These are phyloP conservation scores for Busarellus nigricollis DNA, from an alignment of 2,797 vertebrate species.

Conservation along the genomic window DNA sequence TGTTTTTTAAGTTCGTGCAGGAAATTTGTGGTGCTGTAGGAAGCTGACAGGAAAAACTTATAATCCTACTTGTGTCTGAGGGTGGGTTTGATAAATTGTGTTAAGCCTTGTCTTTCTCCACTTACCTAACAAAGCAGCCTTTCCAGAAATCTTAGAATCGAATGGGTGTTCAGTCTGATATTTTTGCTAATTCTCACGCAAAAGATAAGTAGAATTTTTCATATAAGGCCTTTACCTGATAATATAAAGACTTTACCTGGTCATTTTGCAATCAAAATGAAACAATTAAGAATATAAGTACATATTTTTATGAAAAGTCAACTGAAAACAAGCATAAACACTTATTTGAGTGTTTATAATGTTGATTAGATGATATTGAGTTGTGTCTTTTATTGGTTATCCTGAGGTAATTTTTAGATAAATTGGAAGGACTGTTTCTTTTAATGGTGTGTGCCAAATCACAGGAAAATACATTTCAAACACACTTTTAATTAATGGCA, in stretches of 20 bases:
- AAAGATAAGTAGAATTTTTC: background rate
- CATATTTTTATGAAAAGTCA: background rate
- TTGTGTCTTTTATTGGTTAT: background rate
- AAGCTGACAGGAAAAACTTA: background rate
- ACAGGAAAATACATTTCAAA: background rate
- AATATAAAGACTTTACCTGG: background rate
- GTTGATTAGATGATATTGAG: background rate
- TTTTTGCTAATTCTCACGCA: background rate
- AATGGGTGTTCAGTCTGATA: background rate
- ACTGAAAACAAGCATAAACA: background rate
- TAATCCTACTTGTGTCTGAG: background rate
- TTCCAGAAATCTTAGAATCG: background rate
- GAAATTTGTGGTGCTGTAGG: background rate
- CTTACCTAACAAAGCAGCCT: background rate
- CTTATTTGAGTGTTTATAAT: background rate
- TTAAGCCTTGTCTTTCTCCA: background rate
- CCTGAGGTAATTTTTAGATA: background rate
- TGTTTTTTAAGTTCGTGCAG: background rate
- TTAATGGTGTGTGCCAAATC: background rate
- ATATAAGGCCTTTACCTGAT: background rate
- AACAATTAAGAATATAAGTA: background rate
- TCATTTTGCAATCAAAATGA: background rate
- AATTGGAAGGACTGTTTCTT: background rate
- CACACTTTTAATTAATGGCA: background rate
- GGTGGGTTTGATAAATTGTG: background rate